A percentile compares a stretch with the other conserved stretches of the same genome.
phyloP scores from a whole-genome alignment of 2,797 vertebrate species.

The Clarias fuscus region DNA sequence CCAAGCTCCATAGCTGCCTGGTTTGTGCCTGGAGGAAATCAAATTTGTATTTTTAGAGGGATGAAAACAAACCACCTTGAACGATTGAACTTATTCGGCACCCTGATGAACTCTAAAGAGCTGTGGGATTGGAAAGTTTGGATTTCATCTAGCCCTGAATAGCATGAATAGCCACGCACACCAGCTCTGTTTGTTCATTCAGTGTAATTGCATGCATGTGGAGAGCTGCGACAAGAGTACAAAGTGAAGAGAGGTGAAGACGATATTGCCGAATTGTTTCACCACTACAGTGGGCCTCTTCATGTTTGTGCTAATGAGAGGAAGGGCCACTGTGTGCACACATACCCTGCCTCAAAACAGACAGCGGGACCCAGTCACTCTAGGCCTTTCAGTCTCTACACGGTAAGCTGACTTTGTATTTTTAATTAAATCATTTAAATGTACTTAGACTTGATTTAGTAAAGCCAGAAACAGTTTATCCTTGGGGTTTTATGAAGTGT shows the following conservation, averaged over 20 bases:
- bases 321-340: constrained; percentile 42
- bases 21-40: constrained; percentile 54
- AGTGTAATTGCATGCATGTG: constrained; percentile 48
- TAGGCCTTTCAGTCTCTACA: not conserved
- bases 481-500: constrained; percentile 48
- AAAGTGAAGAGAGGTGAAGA: constrained; percentile 34
- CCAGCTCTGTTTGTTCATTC: constrained; percentile 48
- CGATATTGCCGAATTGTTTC: constrained; percentile 55
- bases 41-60: constrained; percentile 54
- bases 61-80: constrained; percentile 58
- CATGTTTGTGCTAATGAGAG: constrained; percentile 46
- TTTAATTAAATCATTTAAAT: constrained; percentile 60
- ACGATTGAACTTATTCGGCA: constrained; percentile 49
- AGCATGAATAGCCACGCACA: constrained; percentile 30
- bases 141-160: constrained; percentile 39
- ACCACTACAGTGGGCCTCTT: constrained; percentile 42
- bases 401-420: constrained; percentile 49
- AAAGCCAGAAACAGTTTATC: constrained; percentile 55
- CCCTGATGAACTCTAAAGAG: constrained; percentile 43
- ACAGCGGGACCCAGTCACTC: constrained; percentile 26
- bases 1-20: constrained; percentile 31
- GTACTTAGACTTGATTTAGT: constrained; percentile 51
- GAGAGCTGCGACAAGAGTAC: constrained; percentile 35
- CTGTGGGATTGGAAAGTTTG: constrained; percentile 40
- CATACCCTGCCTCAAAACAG: constrained; percentile 36